phyloP scores from a whole-genome alignment of 2,113 vertebrate species.

The Geococcyx californianus region DNA sequence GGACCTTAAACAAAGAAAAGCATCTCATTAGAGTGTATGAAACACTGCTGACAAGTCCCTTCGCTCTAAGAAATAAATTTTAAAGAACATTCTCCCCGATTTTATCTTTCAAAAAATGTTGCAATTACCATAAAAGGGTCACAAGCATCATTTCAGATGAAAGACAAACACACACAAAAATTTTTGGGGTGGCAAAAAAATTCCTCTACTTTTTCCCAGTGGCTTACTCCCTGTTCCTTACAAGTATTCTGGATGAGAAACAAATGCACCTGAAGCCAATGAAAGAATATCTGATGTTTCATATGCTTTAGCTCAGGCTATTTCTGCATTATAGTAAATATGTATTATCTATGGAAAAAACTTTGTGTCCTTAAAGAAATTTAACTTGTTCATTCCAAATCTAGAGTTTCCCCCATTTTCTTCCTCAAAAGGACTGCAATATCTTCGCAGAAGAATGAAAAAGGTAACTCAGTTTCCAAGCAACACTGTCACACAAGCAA shows the following conservation, averaged over 20 bases:
- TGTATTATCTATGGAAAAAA: background rate
- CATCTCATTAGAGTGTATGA: background rate
- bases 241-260: background rate
- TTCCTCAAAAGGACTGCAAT: background rate
- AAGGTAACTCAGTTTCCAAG: background rate
- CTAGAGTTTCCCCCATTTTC: background rate
- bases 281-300: background rate
- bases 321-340: background rate
- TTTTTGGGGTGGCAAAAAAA: background rate
- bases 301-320: background rate
- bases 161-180: background rate
- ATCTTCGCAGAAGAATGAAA: background rate
- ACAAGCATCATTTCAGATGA: background rate
- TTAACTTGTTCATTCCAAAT: background rate
- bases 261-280: background rate
- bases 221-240: background rate
- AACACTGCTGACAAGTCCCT: background rate
- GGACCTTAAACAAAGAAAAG: slow-evolving; percentile 76
- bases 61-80: background rate
- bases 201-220: fast-evolving
- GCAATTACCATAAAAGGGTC: background rate
- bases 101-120: background rate
- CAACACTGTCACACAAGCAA: background rate
- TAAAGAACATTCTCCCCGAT: background rate
- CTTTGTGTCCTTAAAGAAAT: background rate